Conservation (phyloP, 2,888 invertebrate genomes). For the Scrobipalpa atriplicella region DNA sequence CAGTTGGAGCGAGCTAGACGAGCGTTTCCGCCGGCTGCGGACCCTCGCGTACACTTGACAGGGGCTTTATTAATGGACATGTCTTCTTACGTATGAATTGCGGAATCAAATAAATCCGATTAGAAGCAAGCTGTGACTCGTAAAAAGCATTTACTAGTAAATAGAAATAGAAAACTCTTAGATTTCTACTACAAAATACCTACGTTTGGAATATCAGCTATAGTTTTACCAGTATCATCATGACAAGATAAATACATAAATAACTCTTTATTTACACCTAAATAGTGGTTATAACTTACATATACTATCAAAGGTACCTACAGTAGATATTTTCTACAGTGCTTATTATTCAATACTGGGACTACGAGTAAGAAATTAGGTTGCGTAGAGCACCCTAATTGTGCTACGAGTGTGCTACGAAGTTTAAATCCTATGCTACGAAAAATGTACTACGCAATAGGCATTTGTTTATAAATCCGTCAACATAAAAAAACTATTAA, state of each 20-base stretch:
- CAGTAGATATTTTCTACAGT: no score
- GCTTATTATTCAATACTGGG: no score
- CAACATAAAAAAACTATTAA: not conserved
- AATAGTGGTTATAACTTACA: not conserved
- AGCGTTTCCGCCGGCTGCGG: not conserved
- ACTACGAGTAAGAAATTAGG: no score
- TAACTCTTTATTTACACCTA: no score
- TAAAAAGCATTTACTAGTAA: not conserved
- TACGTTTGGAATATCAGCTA: no score
- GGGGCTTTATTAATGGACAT: slow-evolving; percentile 11
- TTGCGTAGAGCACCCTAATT: no score
- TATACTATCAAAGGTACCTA: no score
- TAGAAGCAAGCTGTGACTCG: not conserved
- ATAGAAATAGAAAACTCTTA: not conserved
- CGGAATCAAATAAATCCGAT: slow-evolving; percentile 12
- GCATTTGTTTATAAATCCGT: no score
- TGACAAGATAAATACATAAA: no score
- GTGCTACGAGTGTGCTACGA: not conserved
- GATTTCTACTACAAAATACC: not conserved
- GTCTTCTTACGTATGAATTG: slow-evolving; percentile 5
- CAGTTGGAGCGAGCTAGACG: not conserved
- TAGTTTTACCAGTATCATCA: no score
- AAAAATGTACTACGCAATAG: no score
- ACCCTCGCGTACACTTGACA: not conserved
- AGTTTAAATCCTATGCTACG: not conserved